Evolutionary conservation across 2,113 vertebrate species (phyloP).

Genomic region (Paradoxurus hermaphroditus): DNA sequence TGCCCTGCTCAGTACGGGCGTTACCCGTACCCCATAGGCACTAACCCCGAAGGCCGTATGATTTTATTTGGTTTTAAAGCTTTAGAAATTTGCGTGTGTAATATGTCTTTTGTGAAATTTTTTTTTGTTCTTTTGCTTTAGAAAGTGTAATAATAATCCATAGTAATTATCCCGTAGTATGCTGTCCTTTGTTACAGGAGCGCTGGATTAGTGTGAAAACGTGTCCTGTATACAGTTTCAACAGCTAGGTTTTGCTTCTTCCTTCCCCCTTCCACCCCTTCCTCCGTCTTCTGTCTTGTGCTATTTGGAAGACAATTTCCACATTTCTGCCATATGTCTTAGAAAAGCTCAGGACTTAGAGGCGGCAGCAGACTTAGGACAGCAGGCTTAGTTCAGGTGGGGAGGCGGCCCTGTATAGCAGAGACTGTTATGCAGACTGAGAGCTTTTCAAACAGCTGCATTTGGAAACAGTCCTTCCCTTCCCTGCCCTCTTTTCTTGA

Average conservation of each 20-base stretch:
- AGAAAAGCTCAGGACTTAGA: background rate
- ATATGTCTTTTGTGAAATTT: constrained; percentile 37
- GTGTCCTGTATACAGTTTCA: background rate
- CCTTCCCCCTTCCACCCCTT: background rate
- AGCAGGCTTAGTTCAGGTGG: constrained; percentile 28
- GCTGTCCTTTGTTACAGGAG: constrained; percentile 52
- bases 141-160: constrained; percentile 40
- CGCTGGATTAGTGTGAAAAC: constrained; percentile 56
- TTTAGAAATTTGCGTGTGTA: constrained; percentile 48
- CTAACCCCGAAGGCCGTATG: constrained; percentile 14
- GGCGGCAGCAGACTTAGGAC: constrained; percentile 14
- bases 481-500: constrained; percentile 40
- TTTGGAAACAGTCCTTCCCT: constrained; percentile 30
- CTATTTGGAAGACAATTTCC: background rate
- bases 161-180: background rate
- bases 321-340: constrained; percentile 69
- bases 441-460: constrained; percentile 54
- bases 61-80: constrained; percentile 54
- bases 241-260: constrained; percentile 48
- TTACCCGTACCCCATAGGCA: background rate
- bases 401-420: background rate
- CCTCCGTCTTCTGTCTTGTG: background rate
- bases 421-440: background rate
- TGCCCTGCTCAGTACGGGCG: constrained; percentile 21
- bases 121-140: constrained; percentile 50